Base-by-base conservation (phyloP, 2,113 vertebrate species). In the Dasypus novemcinctus region DNA sequence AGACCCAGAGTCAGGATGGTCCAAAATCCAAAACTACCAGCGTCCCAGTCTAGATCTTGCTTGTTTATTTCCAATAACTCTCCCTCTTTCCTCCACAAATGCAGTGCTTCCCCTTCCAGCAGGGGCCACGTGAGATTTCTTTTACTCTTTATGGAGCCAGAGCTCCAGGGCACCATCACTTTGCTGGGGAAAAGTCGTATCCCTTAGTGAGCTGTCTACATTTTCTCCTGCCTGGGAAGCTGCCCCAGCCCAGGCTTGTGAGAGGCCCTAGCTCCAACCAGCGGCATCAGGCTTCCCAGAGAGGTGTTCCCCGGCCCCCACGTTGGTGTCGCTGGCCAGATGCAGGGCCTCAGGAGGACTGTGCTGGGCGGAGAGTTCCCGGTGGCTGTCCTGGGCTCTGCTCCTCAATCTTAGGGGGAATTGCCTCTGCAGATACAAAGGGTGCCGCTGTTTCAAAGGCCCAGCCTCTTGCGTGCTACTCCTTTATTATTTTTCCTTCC, bases 31-130 rank as follows among this genome's bases (percentile, higher is more conserved):
- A 69, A 33, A 38, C 52, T 38, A 13, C 61, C 64, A 13, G 11
- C 57, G 57, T 79, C 41, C 78, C 85, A 46, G 46, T 31, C n/a
- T 57, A 84, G 29, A 89, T 46, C 41, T 59, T 46, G 21, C 25
- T 69, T 96, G 81, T 46, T 41, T 57, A 43, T 91, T 91, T 66
- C 76, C 92, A 90, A 91, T 29, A 89, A 72, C 57, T 83, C 63
- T 74, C 82, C 54, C 63, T 72, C 12, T 86, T 88, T 93, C 43
- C 52, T 91, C 52, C 4, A 0, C 57, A 92, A 18, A 88, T 61
- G 38, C 15, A 0, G 29, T 64, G 85, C 61, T 94, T 89, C 23
- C 79, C 90, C 80, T 88, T 87, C 94, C 59, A 11, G 91, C 93
- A 95, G 86, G 90, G 97, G 78, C 71, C 82, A 11, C 27, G 7